Conservation (phyloP, 2,888 invertebrate species). For the Alitta virens region DNA sequence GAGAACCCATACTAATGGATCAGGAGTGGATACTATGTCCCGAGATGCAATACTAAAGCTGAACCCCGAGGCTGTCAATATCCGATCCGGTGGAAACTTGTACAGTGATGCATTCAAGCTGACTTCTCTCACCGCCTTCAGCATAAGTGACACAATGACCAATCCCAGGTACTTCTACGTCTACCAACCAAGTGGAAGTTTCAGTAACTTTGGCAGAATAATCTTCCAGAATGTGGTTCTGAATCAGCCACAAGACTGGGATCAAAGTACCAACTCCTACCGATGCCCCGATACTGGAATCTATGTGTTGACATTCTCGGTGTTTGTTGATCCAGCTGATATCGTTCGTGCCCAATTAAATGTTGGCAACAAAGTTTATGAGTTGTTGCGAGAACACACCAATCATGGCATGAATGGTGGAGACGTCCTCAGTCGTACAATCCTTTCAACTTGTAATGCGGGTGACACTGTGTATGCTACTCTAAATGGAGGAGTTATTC, state of each 20-base stretch:
- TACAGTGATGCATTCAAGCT: not conserved
- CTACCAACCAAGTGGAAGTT: not conserved
- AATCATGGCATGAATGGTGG: not conserved
- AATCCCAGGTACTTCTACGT: not conserved
- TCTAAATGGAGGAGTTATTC: not conserved
- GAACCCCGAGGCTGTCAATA: not conserved
- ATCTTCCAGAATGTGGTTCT: not conserved
- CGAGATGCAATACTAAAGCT: not conserved
- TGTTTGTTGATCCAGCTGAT: not conserved
- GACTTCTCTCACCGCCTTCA: not conserved
- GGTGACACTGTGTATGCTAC: not conserved
- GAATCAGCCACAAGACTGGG: not conserved
- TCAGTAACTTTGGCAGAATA: not conserved
- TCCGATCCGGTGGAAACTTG: too few relatives aligned
- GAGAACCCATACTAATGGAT: not conserved
- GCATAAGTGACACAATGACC: not conserved
- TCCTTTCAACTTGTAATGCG: not conserved
- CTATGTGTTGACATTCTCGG: not conserved
- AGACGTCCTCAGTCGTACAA: not conserved
- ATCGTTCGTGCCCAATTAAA: not conserved
- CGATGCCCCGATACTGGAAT: not conserved
- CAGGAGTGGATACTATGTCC: not conserved
- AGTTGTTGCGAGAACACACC: not conserved
- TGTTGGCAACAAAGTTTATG: not conserved
- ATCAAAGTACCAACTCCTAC: not conserved